These are phyloP conservation scores for Datnioides undecimradiatus DNA, from an alignment of 2,113 vertebrate species.

Conservation along the genomic window DNA sequence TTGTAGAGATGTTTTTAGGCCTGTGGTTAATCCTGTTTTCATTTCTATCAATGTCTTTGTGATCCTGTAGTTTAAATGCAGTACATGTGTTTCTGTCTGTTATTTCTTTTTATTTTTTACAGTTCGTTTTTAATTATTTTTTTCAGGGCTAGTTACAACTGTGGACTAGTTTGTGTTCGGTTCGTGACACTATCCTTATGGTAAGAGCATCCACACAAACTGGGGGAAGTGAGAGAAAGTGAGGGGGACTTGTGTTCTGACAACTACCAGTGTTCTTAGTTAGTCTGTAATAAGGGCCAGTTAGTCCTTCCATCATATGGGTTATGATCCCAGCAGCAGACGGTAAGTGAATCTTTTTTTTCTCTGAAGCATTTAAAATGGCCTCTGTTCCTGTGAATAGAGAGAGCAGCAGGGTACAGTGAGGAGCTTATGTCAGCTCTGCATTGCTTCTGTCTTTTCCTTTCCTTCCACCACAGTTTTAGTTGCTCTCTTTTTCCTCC, in stretches of 20 bases:
- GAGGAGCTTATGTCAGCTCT: slow-evolving; percentile 17
- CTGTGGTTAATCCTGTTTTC: slow-evolving; percentile 18
- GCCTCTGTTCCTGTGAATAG: slow-evolving; percentile 45
- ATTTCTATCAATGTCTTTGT: slow-evolving; percentile 29
- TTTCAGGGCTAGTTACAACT: slow-evolving; percentile 1
- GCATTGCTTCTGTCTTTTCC: slow-evolving; percentile 36
- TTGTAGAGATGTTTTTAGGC: slow-evolving; percentile 16
- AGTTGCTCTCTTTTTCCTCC: slow-evolving; percentile 14
- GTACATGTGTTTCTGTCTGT: background rate
- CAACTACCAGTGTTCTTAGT: background rate
- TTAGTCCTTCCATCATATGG: slow-evolving; percentile 24
- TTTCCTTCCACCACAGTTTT: slow-evolving; percentile 41
- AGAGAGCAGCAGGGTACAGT: slow-evolving; percentile 32
- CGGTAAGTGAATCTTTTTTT: slow-evolving; percentile 72
- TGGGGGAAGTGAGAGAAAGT: background rate
- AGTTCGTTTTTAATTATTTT: background rate
- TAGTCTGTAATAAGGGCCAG: slow-evolving; percentile 24
- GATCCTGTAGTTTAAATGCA: background rate
- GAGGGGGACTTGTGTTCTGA: background rate
- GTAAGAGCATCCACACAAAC: slow-evolving; percentile 16
- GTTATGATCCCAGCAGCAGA: slow-evolving; percentile 44
- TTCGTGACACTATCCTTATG: slow-evolving; percentile 9
- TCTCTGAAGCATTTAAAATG: slow-evolving; percentile 48
- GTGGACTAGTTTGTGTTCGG: slow-evolving; percentile 4
- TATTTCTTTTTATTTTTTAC: background rate